Percentiles rank a stretch among this genome's conserved stretches.
phyloP scores from a whole-genome alignment of 2,113 vertebrate species.

The Hippocampus comes region DNA sequence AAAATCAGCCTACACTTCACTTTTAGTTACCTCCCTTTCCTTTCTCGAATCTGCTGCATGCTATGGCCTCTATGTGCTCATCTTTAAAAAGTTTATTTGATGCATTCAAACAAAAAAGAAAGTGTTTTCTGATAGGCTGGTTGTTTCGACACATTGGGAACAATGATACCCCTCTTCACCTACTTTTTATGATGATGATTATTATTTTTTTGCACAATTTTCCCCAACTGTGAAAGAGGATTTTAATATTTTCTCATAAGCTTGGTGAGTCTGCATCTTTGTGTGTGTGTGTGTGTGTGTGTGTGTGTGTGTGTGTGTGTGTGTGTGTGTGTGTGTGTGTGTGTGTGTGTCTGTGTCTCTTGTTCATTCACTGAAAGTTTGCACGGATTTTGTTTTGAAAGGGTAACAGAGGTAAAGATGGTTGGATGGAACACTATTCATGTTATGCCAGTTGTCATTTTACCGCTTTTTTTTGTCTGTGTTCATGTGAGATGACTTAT shows the following conservation, averaged over 20 bases:
- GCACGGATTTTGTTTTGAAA: background rate
- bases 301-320: background rate
- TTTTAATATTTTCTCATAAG: constrained; percentile 19
- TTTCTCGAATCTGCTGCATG: background rate
- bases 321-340: constrained; percentile 15
- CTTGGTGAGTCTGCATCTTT: constrained; percentile 2
- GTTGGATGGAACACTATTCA: constrained; percentile 42
- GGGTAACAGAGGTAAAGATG: background rate
- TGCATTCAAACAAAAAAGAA: background rate
- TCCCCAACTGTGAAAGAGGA: constrained; percentile 39
- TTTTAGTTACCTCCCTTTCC: background rate
- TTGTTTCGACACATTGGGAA: constrained; percentile 32
- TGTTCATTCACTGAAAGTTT: constrained; percentile 9
- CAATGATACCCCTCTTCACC: background rate
- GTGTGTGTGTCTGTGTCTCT: constrained; percentile 2
- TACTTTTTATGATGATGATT: background rate
- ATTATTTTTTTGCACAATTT: constrained; percentile 10
- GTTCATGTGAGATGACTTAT: constrained; percentile 26
- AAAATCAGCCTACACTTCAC: background rate
- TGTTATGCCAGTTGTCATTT: constrained; percentile 26
- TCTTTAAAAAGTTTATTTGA: background rate
- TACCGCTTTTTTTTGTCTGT: constrained; percentile 41
- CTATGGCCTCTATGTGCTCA: background rate
- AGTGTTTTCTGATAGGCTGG: constrained; percentile 53
- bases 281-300: constrained; percentile 4